Conservation (phyloP, 2,888 invertebrate species). For the Agrilus mali region DNA sequence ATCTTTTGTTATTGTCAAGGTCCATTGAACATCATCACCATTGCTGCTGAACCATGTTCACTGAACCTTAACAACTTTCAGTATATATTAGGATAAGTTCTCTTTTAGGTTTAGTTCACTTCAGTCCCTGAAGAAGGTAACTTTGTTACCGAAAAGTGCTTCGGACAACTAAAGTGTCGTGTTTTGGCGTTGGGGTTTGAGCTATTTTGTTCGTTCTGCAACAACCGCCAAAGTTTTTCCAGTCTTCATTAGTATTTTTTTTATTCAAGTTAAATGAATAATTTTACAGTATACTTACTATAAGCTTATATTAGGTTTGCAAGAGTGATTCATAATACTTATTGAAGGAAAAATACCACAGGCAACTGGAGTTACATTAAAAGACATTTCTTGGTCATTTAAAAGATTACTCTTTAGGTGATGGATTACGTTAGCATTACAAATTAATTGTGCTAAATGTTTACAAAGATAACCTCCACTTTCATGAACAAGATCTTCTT, state of each 20-base stretch:
- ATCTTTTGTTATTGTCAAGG: too few relatives aligned
- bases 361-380: slow-evolving; percentile 40
- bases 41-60: too few relatives aligned
- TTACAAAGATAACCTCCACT: slow-evolving; percentile 58
- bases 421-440: slow-evolving; percentile 31
- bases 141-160: too few relatives aligned
- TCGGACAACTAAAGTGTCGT: too few relatives aligned
- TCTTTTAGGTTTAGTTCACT: too few relatives aligned
- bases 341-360: slow-evolving; percentile 78
- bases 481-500: slow-evolving; percentile 23
- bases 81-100: too few relatives aligned
- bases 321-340: slow-evolving; percentile 89
- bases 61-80: too few relatives aligned
- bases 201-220: too few relatives aligned
- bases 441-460: slow-evolving; percentile 62
- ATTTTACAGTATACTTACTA: slow-evolving; percentile 37
- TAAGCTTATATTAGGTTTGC: slow-evolving; percentile 68
- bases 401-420: slow-evolving; percentile 19
- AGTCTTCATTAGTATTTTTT: background rate
- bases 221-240: too few relatives aligned
- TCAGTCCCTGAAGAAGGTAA: too few relatives aligned
- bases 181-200: too few relatives aligned
- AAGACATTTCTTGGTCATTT: slow-evolving; percentile 22
- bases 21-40: too few relatives aligned
- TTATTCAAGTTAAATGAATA: background rate